Base-by-base conservation (phyloP, 2,797 vertebrate species). In the Tokudaia muenninki region DNA sequence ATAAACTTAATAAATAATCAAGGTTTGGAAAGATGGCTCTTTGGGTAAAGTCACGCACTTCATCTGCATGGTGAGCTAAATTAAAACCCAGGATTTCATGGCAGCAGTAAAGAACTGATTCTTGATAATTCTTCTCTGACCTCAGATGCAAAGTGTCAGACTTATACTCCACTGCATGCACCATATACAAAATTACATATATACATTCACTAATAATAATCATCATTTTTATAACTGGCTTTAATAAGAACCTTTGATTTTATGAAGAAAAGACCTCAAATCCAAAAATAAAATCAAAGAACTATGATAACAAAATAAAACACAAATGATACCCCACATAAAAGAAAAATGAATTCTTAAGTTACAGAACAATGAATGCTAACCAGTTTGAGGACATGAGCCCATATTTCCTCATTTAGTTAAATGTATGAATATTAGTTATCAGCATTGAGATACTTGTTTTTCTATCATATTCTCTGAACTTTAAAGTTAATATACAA, bases 401-500 rank as follows among this genome's bases (percentile, higher is more conserved):
- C 95, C 1, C 2, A 41, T n/a, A 59, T 59, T 87, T 52, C 0
- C 8, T 72, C 87, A 78, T 57, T 93, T 70, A 91, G 29, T 52
- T 91, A 94, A 89, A 63, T 8, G 14, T 93, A 84, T 55, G 89
- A 93, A 61, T 34, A 26, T 86, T 3, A 88, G 22, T 84, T 34
- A 31, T 29, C 10, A 79, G 19, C 67, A 79, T 95, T 55, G 59
- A 84, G 86, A 52, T 65, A 47, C 44, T 78, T 94, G 14, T 31
- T 11, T 90, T 78, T 91, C 88, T 83, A 87, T 1, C 11, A 37
- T 94, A 31, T 67, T 2, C 8, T 84, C 41, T 72, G 13, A 78
- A 95, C 74, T 50, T 84, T 94, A 63, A 90, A 82, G 72, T 95
- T 90, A 19, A 88, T 34, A 83, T 72, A 90, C 72, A 65, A 55